These are phyloP conservation scores for Scophthalmus maximus DNA, from an alignment of 2,113 vertebrate species.

Conservation along the genomic window DNA sequence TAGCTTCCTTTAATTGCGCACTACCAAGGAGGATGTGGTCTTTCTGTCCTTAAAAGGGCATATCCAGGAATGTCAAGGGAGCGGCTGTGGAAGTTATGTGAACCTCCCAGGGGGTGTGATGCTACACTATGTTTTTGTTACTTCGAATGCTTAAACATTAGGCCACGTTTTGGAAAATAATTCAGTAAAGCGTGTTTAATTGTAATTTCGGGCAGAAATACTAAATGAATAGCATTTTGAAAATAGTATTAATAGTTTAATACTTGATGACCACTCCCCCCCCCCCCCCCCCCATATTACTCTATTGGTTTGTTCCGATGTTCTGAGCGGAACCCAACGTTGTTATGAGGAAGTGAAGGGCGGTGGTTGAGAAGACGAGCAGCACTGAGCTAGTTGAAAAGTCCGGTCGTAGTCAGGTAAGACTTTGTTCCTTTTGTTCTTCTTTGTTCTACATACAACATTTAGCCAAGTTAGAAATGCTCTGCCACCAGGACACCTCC, in stretches of 20 bases:
- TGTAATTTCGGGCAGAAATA: fast-evolving
- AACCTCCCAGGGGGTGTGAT: background rate
- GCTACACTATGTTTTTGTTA: background rate
- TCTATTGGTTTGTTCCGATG: slow-evolving; percentile 67
- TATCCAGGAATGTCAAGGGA: slow-evolving; percentile 66
- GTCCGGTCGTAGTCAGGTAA: slow-evolving; percentile 68
- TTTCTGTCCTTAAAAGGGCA: slow-evolving; percentile 79
- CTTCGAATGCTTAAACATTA: fast-evolving
- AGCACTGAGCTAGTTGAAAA: slow-evolving; percentile 24
- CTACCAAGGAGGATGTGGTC: slow-evolving; percentile 12
- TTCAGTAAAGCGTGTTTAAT: fast-evolving
- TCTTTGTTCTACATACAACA: background rate
- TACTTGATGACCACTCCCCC: fast-evolving
- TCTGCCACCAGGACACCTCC: fast-evolving
- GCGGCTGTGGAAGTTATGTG: slow-evolving; percentile 53
- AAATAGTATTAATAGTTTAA: background rate
- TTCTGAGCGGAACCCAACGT: slow-evolving; percentile 51
- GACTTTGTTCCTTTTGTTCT: background rate
- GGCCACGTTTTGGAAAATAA: fast-evolving
- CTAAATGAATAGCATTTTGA: fast-evolving
- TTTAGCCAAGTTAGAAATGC: fast-evolving
- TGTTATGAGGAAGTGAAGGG: slow-evolving; percentile 84
- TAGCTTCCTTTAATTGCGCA: slow-evolving; percentile 21
- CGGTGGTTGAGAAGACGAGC: slow-evolving; percentile 80
- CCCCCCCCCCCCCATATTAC: slow-evolving; percentile 41